Conservation (phyloP, 2,797 vertebrate species). For the Rhinatrema bivittatum region DNA sequence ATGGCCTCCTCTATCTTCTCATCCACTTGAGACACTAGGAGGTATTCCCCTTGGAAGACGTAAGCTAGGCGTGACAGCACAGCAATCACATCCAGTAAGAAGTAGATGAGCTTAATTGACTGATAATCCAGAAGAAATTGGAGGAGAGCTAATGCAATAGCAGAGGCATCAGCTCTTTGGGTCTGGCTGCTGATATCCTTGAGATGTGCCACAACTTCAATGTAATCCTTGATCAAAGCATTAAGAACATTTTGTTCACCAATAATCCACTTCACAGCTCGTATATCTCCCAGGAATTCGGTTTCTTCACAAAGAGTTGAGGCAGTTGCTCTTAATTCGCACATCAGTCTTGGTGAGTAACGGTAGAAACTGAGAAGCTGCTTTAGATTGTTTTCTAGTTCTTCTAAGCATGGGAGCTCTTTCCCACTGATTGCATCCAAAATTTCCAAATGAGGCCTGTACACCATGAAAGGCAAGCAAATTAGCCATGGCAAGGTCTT, state of each 20-base stretch:
- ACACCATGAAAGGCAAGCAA: slow-evolving; percentile 88
- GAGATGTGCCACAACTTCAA: slow-evolving; percentile 90
- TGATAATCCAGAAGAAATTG: slow-evolving; percentile 96
- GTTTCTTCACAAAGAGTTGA: slow-evolving; percentile 87
- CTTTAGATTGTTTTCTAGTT: slow-evolving; percentile 91
- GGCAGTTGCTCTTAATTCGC: slow-evolving; percentile 78
- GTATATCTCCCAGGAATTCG: slow-evolving; percentile 88
- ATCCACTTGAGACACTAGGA: slow-evolving; percentile 83
- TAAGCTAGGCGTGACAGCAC: slow-evolving; percentile 87
- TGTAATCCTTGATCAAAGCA: slow-evolving; percentile 90
- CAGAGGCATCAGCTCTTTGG: slow-evolving; percentile 82
- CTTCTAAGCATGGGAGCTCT: slow-evolving; percentile 87
- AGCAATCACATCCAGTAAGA: slow-evolving; percentile 87
- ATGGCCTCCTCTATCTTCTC: slow-evolving; percentile 87
- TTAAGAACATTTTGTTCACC: slow-evolving; percentile 91
- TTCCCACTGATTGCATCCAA: slow-evolving; percentile 90
- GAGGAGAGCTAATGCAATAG: slow-evolving; percentile 84
- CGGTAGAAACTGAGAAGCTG: slow-evolving; percentile 92
- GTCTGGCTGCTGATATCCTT: slow-evolving; percentile 89
- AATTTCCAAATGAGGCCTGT: slow-evolving; percentile 86
- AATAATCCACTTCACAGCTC: slow-evolving; percentile 87
- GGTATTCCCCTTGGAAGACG: slow-evolving; percentile 84
- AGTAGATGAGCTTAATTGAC: slow-evolving; percentile 92
- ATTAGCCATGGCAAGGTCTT: slow-evolving; percentile 89
- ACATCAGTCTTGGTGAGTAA: slow-evolving; percentile 88